These are phyloP conservation scores for Catharus bicknelli DNA, from an alignment of 2,113 vertebrate species.

Conservation along the genomic window DNA sequence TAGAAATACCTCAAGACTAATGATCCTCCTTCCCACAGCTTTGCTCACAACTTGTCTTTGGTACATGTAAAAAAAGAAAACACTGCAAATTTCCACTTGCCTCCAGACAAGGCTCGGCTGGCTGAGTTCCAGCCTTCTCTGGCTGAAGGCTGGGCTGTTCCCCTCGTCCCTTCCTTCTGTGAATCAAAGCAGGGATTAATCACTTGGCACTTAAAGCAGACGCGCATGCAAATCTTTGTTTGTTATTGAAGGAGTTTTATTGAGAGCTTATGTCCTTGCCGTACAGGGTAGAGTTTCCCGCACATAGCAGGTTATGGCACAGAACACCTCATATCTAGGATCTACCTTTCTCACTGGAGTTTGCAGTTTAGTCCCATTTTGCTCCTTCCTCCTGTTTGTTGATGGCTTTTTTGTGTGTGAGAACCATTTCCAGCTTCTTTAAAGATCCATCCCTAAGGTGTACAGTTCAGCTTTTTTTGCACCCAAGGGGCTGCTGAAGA, in stretches of 20 bases:
- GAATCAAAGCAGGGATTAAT: conserved; percentile 43
- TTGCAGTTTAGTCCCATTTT: background rate
- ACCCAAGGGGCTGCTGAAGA: background rate
- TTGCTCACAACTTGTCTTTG: background rate
- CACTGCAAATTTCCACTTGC: conserved; percentile 13
- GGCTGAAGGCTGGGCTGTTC: background rate
- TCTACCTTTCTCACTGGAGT: background rate
- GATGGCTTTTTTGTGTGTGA: background rate
- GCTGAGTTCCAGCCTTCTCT: conserved; percentile 23
- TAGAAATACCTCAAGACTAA: background rate
- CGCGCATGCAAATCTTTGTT: conserved; percentile 26
- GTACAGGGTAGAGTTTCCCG: background rate
- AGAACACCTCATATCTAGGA: background rate
- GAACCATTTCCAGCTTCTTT: background rate
- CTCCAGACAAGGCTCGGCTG: conserved; percentile 33
- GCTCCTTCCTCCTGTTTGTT: background rate
- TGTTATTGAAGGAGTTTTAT: conserved; percentile 37
- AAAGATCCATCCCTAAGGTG: background rate
- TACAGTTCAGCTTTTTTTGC: background rate
- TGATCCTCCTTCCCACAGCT: conserved; percentile 5
- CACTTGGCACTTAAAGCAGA: conserved; percentile 18
- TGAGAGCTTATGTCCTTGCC: background rate
- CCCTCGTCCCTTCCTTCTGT: conserved; percentile 19
- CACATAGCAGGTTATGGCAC: background rate
- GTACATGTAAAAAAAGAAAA: background rate